Base-by-base conservation (phyloP, 1,140 invertebrate species). In the Gryon sp. region DNA sequence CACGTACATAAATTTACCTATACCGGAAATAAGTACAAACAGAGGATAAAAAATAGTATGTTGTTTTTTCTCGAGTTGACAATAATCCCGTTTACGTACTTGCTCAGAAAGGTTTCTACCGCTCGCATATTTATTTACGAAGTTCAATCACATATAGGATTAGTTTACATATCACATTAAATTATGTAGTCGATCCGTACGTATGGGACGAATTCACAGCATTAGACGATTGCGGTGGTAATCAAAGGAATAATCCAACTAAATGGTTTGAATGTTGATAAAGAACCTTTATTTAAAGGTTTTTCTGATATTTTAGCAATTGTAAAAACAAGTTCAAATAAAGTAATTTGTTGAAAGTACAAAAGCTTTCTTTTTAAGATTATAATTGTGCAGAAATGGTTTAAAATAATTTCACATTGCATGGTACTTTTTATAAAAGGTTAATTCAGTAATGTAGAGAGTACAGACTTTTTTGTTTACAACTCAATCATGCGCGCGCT, bases 41-140 rank as follows among this genome's bases (percentile, higher is more conserved):
- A n/a, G n/a, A n/a, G n/a, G n/a, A n/a, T n/a, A n/a, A n/a, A n/a
- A n/a, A n/a, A n/a, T n/a, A n/a, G n/a, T n/a, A n/a, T n/a, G n/a
- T n/a, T n/a, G n/a, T n/a, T 36, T 19, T 12, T 0, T 24, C 26
- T n/a, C 60, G 9, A 52, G 15, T 65, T 26, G 38, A 53, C 48
- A 40, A 45, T 57, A 68, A 68, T 57, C 63, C 50, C 41, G 43
- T 40, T 52, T 53, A 22, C 50, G 32, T 38, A 46, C 28, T 46
- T 55, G 50, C 32, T 46, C 32, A 55, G 46, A 66, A 55, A 55
- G 62, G 63, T 68, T 68, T 57, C 63, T 9, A 20, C 55, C 34
- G 34, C 28, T 19, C 18, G 11, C 40, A 36, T 57, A 48, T 68
- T 68, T 68, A 57, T 57, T 68, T 52, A 57, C 50, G 48, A n/a